Evolutionary conservation across 2,888 invertebrate genomes (phyloP).

Genomic region (Epinotia brunnichana): DNA sequence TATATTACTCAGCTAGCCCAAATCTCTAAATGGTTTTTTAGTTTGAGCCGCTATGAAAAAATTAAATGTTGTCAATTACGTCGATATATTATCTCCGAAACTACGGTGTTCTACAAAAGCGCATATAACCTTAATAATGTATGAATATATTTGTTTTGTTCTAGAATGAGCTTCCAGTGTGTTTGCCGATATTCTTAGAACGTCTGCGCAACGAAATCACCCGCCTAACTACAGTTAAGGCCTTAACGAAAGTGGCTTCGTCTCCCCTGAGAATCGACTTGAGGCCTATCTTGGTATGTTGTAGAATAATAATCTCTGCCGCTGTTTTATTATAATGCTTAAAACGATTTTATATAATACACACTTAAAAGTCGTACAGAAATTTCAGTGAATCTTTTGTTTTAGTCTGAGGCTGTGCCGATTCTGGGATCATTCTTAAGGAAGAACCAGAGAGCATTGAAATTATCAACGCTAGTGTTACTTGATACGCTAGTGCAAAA

Average conservation of each 20-base stretch:
- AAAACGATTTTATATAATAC: background rate
- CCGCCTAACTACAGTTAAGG: constrained; percentile 97
- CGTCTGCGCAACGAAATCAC: constrained; percentile 98
- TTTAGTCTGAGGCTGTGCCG: constrained; percentile 93
- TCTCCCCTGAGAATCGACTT: constrained; percentile 94
- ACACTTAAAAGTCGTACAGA: background rate
- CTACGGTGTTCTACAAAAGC: too few species aligned
- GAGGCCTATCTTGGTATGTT: constrained; percentile 88
- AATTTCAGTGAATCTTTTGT: constrained; percentile 49
- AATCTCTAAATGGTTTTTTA: too few species aligned
- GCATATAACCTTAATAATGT: too few species aligned
- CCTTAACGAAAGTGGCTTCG: constrained; percentile 96
- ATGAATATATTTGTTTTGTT: constrained; percentile 47
- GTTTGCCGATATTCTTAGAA: constrained; percentile 97
- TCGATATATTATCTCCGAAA: too few species aligned
- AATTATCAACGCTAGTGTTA: constrained; percentile 94
- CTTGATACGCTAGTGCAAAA: constrained; percentile 95
- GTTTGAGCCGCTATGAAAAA: too few species aligned
- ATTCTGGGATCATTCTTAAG: constrained; percentile 96
- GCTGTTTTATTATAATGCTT: background rate
- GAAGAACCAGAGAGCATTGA: constrained; percentile 98
- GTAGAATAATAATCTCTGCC: background rate
- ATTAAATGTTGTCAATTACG: too few species aligned
- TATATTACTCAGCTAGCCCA: too few species aligned
- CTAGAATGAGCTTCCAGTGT: constrained; percentile 89